phyloP scores from a whole-genome alignment of 2,113 vertebrate genomes.

The Eleginops maclovinus region DNA sequence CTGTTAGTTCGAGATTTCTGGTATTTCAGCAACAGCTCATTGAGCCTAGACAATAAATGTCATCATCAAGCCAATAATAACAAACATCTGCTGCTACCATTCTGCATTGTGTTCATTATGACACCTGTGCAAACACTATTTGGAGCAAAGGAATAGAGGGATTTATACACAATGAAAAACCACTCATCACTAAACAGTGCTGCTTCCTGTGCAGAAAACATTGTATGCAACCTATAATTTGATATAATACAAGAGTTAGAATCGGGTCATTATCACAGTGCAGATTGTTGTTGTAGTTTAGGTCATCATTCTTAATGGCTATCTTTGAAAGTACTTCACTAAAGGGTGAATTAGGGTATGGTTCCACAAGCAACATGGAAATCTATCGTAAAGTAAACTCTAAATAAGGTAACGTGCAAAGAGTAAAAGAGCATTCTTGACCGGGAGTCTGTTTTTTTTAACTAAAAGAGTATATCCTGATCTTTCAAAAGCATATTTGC shows the following conservation, averaged over 20 bases:
- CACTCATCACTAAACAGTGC: background rate
- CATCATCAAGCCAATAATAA: constrained; percentile 17
- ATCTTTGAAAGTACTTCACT: no score
- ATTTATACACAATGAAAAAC: background rate
- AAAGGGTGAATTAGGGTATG: no score
- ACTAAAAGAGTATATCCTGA: constrained; percentile 11
- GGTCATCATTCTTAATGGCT: background rate
- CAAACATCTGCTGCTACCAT: constrained; percentile 14
- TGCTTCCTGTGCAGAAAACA: background rate
- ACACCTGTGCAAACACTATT: constrained; percentile 49
- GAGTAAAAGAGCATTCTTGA: no score
- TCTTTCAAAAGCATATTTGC: background rate
- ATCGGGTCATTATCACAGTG: background rate
- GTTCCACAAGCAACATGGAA: background rate
- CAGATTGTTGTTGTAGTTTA: background rate
- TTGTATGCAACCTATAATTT: background rate
- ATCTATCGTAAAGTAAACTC: background rate
- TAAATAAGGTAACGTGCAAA: background rate
- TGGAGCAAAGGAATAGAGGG: background rate
- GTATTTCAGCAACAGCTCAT: constrained; percentile 24
- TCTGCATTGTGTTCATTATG: constrained; percentile 16
- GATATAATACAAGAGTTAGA: background rate
- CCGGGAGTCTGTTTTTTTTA: no score
- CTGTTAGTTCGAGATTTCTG: background rate
- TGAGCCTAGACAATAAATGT: constrained; percentile 18